Evolutionary conservation across 2,113 vertebrate species (phyloP).

Genomic region (Notothenia coriiceps): DNA sequence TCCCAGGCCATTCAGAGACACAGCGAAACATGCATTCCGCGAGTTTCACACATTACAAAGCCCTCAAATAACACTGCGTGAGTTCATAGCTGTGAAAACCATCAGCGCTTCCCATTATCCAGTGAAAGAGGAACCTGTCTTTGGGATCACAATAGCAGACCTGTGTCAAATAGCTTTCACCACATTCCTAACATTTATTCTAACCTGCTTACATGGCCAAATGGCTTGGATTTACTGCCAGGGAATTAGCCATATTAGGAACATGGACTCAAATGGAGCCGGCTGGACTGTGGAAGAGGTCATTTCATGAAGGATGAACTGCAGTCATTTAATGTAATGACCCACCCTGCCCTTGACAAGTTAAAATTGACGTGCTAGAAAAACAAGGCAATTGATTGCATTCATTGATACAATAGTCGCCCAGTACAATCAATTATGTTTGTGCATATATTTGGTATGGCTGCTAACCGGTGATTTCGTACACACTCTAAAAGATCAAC

Average conservation of each 20-base stretch:
- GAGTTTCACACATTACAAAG: conserved; percentile 65
- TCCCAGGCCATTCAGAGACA: conserved; percentile 39
- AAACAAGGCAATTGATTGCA: conserved; percentile 18
- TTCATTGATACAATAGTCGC: not conserved
- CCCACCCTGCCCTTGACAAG: not conserved
- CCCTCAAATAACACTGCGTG: conserved; percentile 42
- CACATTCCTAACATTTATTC: conserved; percentile 50
- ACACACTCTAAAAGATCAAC: not conserved
- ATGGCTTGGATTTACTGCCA: not conserved
- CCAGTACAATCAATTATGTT: not conserved
- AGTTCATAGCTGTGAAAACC: conserved; percentile 56
- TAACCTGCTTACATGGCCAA: conserved; percentile 8
- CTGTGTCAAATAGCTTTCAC: conserved; percentile 47
- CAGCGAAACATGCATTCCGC: conserved; percentile 44
- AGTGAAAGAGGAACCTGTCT: conserved; percentile 36
- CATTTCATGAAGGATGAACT: not conserved
- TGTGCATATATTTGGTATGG: not conserved
- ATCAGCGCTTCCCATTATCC: conserved; percentile 50
- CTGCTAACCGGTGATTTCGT: not conserved
- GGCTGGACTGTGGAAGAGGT: not conserved
- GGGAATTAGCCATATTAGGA: not conserved
- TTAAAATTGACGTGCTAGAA: not conserved
- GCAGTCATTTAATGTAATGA: not conserved
- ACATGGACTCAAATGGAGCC: not conserved
- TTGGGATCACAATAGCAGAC: conserved; percentile 46